Evolutionary conservation across 1,140 invertebrate species (phyloP).

Genomic region (Oscheius sp.): DNA sequence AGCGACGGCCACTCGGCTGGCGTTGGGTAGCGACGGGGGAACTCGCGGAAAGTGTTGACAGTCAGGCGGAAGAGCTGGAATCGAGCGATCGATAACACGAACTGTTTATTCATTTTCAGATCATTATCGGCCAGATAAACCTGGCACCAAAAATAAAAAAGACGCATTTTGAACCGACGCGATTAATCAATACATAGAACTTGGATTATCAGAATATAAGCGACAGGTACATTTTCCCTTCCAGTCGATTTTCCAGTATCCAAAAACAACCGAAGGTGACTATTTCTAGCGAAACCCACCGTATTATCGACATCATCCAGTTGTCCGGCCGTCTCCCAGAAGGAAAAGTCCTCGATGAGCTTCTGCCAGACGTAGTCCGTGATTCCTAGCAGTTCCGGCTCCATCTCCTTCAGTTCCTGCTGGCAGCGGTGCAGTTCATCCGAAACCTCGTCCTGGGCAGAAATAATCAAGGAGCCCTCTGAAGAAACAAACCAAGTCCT

Average conservation of each 20-base stretch:
- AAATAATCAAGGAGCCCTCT: background rate
- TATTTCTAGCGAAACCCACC: background rate
- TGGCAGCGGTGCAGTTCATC: background rate
- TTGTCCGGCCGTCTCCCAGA: background rate
- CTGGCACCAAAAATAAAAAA: too few relatives aligned
- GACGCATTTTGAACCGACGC: too few relatives aligned
- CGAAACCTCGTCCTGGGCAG: conserved; percentile 3
- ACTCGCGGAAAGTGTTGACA: background rate
- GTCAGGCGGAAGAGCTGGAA: background rate
- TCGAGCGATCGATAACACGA: too few relatives aligned
- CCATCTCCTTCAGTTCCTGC: background rate
- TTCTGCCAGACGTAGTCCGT: background rate
- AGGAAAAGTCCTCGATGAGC: background rate
- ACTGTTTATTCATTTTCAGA: too few relatives aligned
- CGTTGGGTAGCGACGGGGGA: background rate
- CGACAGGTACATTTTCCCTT: too few relatives aligned
- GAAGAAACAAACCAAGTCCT: background rate
- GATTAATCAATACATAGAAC: too few relatives aligned
- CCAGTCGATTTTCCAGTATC: too few relatives aligned
- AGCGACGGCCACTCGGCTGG: background rate
- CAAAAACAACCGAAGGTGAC: too few relatives aligned
- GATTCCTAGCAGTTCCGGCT: background rate
- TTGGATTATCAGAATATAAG: too few relatives aligned
- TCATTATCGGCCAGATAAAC: too few relatives aligned
- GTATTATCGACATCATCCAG: background rate